Evolutionary conservation across 2,797 vertebrate species (phyloP).

Genomic region (Thaleichthys pacificus): DNA sequence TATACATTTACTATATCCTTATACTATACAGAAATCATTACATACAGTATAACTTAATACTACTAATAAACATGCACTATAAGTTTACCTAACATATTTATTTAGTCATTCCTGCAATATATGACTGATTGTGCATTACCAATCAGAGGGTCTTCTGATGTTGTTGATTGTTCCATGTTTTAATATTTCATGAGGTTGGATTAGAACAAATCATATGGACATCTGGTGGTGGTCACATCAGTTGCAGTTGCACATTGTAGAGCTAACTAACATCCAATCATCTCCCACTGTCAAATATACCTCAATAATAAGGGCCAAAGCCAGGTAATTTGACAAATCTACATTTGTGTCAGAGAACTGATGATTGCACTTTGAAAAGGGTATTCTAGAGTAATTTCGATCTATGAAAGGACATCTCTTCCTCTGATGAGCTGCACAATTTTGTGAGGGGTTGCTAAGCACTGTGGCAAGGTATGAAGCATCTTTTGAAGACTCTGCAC

Average conservation of each 20-base stretch:
- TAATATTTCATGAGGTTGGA: conserved; percentile 21
- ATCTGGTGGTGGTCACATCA: conserved; percentile 6
- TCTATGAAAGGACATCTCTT: conserved; percentile 30
- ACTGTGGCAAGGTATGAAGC: conserved; percentile 3
- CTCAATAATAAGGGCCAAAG: background rate
- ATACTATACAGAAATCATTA: no score
- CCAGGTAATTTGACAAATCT: conserved; percentile 12
- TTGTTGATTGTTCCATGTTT: conserved; percentile 5
- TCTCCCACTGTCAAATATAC: background rate
- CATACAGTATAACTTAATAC: no score
- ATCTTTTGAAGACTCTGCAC: conserved; percentile 28
- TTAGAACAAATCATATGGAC: conserved; percentile 35
- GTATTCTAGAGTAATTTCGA: conserved; percentile 18
- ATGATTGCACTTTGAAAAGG: conserved; percentile 30
- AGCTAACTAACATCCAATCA: background rate
- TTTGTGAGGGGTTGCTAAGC: conserved; percentile 24
- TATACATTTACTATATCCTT: no score
- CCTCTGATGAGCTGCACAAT: conserved; percentile 27
- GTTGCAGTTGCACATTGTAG: background rate
- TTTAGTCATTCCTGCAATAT: no score
- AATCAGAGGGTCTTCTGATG: background rate
- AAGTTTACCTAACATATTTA: no score
- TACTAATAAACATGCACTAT: no score
- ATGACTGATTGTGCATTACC: no score
- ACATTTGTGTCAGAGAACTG: conserved; percentile 3